phyloP scores from a whole-genome alignment of 2,113 vertebrate genomes.

The Heptranchias perlo region DNA sequence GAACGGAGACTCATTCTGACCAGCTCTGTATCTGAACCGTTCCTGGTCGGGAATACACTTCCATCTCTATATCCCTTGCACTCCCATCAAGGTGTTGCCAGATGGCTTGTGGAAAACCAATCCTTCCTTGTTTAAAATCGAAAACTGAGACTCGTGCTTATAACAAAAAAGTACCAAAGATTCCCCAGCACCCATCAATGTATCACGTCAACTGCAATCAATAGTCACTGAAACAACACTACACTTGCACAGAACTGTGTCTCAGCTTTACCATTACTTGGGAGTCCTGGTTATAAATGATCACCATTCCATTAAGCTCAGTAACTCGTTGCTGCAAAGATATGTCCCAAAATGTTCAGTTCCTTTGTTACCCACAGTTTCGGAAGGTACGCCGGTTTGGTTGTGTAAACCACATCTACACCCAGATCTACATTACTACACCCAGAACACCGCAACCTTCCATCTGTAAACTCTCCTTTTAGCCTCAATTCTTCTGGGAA shows the following conservation, averaged over 20 bases:
- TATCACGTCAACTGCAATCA: not conserved
- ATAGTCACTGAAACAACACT: not conserved
- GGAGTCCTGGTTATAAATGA: not conserved
- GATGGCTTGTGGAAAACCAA: not conserved
- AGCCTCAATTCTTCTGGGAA: not conserved
- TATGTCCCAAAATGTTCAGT: not conserved
- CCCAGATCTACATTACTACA: too few species aligned
- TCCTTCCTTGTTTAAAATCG: not conserved
- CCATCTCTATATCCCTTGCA: not conserved
- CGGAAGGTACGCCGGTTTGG: not conserved
- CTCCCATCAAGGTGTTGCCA: too few species aligned
- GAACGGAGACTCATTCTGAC: constrained; percentile 40
- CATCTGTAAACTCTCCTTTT: too few species aligned
- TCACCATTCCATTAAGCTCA: not conserved
- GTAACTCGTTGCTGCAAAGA: not conserved
- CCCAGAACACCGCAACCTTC: not conserved
- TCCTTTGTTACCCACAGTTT: not conserved
- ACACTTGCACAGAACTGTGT: not conserved
- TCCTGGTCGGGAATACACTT: constrained; percentile 40
- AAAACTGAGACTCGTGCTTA: not conserved
- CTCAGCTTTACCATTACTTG: not conserved
- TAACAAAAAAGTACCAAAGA: not conserved
- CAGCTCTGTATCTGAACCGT: constrained; percentile 62
- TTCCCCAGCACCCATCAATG: not conserved
- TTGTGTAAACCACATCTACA: not conserved